Evolutionary conservation across 2,797 vertebrate species (phyloP), one percentile per base, ranked within the genome.

Genomic region (Pteropus rufus): DNA sequence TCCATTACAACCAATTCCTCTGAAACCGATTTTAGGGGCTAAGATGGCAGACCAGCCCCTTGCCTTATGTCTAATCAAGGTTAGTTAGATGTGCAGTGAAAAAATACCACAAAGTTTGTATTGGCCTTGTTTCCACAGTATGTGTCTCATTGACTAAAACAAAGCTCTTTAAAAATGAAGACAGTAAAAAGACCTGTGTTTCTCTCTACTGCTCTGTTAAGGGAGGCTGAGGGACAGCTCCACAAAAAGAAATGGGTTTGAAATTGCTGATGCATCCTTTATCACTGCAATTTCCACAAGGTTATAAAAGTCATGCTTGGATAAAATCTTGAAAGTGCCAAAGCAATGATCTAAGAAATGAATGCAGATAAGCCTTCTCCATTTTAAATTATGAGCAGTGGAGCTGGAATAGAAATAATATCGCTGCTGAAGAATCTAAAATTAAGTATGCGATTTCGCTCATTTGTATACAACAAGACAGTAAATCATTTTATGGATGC

Each of bases 251-350:
- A 98, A 91, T 34, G 72, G 65, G 84, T 95, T 7, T 96, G 95
- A 81, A 98, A 97, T 90, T 97, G 97, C 98, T 98, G 98, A 98
- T 96, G 95, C 96, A 97, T 96, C 97, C 97, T 98, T 98, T 98
- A 98, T 97, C 98, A 44, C 44, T 46, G 93, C 97, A 96, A 94
- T 98, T 98, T 98, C 97, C 95, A 98, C 98, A 97, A 95, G 98
- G 98, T 97, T 98, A 98, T 98, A 96, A 97, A 97, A 98, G 98
- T 97, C 98, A 98, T 94, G 87, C 96, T 94, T 60, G 92, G 98
- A 97, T 98, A 98, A 98, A 98, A 97, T 91, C 97, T 96, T 92
- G 95, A 98, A 97, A 98, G 93, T 26, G 56, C 95, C 82, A 60
- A 97, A 98, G 97, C 96, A 95, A 80, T 36, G 91, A 97, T 91